Conservation (phyloP, 2,797 vertebrate species). For the Choloepus didactylus region DNA sequence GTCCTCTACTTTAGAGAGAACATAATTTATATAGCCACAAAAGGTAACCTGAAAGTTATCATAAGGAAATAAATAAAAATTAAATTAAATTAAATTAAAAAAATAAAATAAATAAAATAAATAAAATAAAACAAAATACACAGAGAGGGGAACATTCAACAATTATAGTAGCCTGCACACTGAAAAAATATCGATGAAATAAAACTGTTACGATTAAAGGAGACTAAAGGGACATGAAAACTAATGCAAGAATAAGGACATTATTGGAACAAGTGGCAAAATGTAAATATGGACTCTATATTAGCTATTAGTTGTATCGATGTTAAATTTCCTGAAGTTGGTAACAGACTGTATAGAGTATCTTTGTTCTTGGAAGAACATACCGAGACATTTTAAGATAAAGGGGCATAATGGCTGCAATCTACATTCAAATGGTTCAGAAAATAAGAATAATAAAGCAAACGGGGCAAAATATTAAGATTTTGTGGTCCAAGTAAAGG, state of each 20-base stretch:
- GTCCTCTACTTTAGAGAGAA: not conserved
- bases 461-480: not conserved
- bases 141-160: not conserved
- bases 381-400: not conserved
- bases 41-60: not conserved
- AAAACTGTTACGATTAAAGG: not conserved
- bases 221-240: not conserved
- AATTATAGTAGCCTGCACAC: not conserved
- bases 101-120: too few relatives aligned
- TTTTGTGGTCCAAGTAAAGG: not conserved
- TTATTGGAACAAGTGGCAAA: not conserved
- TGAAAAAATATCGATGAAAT: not conserved
- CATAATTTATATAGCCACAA: not conserved
- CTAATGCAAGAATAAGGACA: not conserved
- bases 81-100: too few relatives aligned
- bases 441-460: conserved; percentile 7
- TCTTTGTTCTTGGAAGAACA: not conserved
- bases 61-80: not conserved
- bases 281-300: not conserved
- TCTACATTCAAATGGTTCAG: not conserved
- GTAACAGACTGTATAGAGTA: not conserved
- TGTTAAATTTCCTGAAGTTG: not conserved
- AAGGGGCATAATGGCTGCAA: not conserved
- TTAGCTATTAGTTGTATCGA: not conserved
- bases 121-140: not conserved